Conservation (phyloP, 1,140 invertebrate species). For the Diabrotica virgifera region DNA sequence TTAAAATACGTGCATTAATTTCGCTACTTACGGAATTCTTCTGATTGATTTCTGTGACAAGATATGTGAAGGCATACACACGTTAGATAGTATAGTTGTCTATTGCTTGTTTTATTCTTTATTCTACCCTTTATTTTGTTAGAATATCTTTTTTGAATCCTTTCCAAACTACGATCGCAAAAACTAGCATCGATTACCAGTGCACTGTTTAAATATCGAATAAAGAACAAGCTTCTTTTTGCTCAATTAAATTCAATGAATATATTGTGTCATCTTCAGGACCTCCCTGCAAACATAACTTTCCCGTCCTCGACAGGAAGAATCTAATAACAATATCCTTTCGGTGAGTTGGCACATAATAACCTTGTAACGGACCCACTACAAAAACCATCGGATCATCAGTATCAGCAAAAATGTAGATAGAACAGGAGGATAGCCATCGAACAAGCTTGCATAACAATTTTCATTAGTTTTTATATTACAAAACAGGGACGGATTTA, state of each 20-base stretch:
- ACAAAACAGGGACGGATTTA: background rate
- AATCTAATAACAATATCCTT: conserved; percentile 3
- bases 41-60: too few relatives aligned
- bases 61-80: too few relatives aligned
- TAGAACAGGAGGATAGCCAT: background rate
- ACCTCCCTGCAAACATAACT: background rate
- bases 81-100: too few relatives aligned
- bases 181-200: too few relatives aligned
- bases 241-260: background rate
- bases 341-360: background rate
- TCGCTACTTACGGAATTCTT: too few relatives aligned
- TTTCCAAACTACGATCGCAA: too few relatives aligned
- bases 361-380: background rate
- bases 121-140: too few relatives aligned
- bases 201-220: too few relatives aligned
- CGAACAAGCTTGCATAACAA: conserved; percentile 6
- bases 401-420: background rate
- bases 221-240: background rate
- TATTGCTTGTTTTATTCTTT: too few relatives aligned
- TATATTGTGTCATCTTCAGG: background rate
- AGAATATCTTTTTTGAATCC: too few relatives aligned
- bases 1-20: too few relatives aligned
- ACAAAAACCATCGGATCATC: background rate
- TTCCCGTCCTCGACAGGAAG: background rate
- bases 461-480: conserved; percentile 8